phyloP scores from a whole-genome alignment of 2,797 vertebrate genomes.

The Pterois miles region DNA sequence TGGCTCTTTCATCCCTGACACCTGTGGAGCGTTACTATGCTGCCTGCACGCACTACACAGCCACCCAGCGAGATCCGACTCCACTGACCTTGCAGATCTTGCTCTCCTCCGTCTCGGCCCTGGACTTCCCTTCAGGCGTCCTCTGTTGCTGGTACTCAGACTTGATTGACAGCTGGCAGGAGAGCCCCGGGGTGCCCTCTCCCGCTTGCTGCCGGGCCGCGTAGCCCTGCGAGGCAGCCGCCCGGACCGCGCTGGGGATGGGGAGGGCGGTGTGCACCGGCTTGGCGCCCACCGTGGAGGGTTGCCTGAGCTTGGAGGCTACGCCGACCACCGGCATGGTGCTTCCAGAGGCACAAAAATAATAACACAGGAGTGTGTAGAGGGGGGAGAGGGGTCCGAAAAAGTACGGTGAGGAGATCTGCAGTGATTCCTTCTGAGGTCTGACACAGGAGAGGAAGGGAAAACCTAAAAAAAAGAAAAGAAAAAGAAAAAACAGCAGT shows the following conservation, averaged over 20 bases:
- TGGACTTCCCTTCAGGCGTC: conserved; percentile 75
- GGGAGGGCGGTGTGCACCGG: conserved; percentile 93
- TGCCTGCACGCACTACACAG: not conserved
- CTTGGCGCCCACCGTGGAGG: conserved; percentile 87
- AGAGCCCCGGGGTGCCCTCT: conserved; percentile 74
- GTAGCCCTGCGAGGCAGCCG: conserved; percentile 79
- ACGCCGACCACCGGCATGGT: conserved; percentile 96
- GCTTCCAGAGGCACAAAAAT: conserved; percentile 55
- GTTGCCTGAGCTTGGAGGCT: conserved; percentile 93
- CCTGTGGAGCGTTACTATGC: conserved; percentile 44
- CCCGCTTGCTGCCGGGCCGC: conserved; percentile 82
- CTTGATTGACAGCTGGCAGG: conserved; percentile 90
- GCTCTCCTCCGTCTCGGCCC: conserved; percentile 88
- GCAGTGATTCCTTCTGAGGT: conserved; percentile 46
- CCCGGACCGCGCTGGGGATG: conserved; percentile 86
- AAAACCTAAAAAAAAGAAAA: conserved; percentile 30
- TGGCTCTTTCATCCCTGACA: conserved; percentile 37
- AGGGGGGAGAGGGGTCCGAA: conserved; percentile 5
- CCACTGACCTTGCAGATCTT: conserved; percentile 92
- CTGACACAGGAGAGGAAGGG: conserved; percentile 25
- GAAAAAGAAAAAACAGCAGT: conserved; percentile 36
- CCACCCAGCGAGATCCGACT: not conserved
- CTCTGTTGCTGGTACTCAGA: conserved; percentile 87
- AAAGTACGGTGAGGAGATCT: conserved; percentile 13
- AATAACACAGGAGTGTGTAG: conserved; percentile 35